Evolutionary conservation across 2,113 vertebrate genomes (phyloP).

Genomic region (Takifugu bimaculatus): DNA sequence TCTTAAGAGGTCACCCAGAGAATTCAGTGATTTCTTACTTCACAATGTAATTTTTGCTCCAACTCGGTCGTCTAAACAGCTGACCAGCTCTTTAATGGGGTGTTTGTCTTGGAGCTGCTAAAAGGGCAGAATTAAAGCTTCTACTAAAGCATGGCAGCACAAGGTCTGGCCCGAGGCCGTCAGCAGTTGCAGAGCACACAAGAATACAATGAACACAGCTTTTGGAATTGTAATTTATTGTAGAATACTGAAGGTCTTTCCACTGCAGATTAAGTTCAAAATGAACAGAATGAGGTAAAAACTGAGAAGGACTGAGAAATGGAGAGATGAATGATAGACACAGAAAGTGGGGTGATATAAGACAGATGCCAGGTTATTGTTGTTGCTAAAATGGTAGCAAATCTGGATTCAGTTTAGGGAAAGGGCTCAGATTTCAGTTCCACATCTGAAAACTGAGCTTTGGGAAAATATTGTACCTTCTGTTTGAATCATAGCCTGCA

Average conservation of each 20-base stretch:
- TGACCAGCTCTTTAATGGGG: conserved; percentile 21
- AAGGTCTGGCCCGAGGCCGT: background rate
- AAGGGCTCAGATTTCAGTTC: no score
- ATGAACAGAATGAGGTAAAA: conserved; percentile 22
- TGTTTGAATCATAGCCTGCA: no score
- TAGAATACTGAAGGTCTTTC: background rate
- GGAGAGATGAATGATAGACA: conserved; percentile 23
- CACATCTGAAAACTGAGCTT: no score
- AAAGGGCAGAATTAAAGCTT: conserved; percentile 13
- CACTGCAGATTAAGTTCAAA: conserved; percentile 1
- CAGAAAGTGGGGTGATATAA: background rate
- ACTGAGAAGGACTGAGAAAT: conserved; percentile 9
- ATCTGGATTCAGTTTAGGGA: no score
- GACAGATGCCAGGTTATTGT: background rate
- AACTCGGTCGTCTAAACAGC: conserved; percentile 20
- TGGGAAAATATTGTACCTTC: no score
- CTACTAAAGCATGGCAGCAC: conserved; percentile 12
- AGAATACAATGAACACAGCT: background rate
- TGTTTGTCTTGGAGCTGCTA: conserved; percentile 34
- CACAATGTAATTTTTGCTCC: conserved; percentile 11
- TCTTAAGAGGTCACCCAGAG: conserved; percentile 28
- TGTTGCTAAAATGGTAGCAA: background rate
- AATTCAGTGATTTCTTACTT: conserved; percentile 26
- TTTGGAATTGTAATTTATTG: background rate
- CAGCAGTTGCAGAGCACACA: background rate